phyloP scores from a whole-genome alignment of 1,140 invertebrate genomes.

The Drosophila quadrilineata region DNA sequence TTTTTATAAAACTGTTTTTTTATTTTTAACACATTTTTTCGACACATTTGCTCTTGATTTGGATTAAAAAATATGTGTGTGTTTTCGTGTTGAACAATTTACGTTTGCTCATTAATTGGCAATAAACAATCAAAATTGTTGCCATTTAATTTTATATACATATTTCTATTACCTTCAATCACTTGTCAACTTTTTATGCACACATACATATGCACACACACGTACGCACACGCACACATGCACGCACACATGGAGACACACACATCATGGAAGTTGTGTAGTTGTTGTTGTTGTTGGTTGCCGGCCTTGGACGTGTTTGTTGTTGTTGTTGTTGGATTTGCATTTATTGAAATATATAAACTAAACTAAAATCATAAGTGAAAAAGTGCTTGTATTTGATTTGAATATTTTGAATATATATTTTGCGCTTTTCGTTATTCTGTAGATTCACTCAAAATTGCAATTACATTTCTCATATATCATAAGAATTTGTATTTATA shows the following conservation, averaged over 20 bases:
- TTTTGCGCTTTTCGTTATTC: neutral
- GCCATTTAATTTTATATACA: no score
- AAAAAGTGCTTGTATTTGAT: conserved; percentile 35
- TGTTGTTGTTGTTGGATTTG: conserved; percentile 2
- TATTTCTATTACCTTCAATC: conserved; percentile 74
- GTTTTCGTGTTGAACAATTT: no score
- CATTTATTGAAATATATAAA: conserved; percentile 39
- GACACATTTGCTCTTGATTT: neutral
- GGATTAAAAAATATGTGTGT: no score
- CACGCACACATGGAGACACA: conserved; percentile 6
- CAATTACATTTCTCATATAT: conserved; percentile 36
- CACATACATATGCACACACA: conserved; percentile 21
- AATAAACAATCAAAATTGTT: conserved; percentile 42
- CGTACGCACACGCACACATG: conserved; percentile 3
- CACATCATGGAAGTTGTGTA: conserved; percentile 14
- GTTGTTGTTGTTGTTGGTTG: conserved; percentile 40
- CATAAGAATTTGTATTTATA: conserved; percentile 41
- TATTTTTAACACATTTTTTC: neutral
- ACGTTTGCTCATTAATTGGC: conserved; percentile 22
- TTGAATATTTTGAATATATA: conserved; percentile 21
- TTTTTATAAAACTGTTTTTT: neutral
- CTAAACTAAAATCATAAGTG: conserved; percentile 68
- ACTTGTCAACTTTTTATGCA: conserved; percentile 57
- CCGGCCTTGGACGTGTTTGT: conserved; percentile 34
- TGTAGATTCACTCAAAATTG: no score